Conservation (phyloP, 1,140 invertebrate genomes). For the Danaus melanippus region DNA sequence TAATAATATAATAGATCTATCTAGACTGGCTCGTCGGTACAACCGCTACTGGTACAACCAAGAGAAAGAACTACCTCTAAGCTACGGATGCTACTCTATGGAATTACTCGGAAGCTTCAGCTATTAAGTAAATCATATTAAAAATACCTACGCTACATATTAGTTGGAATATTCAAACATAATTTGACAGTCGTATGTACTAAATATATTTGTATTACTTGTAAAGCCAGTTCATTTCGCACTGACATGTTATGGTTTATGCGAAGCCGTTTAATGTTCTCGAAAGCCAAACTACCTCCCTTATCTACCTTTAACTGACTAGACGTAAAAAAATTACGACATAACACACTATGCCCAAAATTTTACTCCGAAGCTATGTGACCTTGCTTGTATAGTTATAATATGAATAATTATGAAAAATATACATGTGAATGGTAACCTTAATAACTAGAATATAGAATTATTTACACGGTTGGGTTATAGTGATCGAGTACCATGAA, state of each 20-base stretch:
- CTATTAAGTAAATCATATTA: not conserved
- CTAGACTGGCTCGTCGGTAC: conserved; percentile 49
- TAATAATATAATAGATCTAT: conserved; percentile 39
- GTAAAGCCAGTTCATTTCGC: conserved; percentile 34
- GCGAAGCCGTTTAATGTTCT: conserved; percentile 16
- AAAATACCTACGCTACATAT: conserved; percentile 1
- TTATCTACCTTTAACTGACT: conserved; percentile 57
- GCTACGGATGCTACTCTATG: conserved; percentile 19
- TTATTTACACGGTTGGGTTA: conserved; percentile 39
- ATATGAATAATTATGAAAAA: conserved; percentile 54
- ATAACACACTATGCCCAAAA: conserved; percentile 41
- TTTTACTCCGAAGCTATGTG: conserved; percentile 52
- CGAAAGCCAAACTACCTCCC: conserved; percentile 32
- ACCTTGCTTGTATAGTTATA: conserved; percentile 26
- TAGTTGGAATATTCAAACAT: conserved; percentile 3
- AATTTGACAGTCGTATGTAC: not conserved
- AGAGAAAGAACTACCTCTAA: conserved; percentile 16
- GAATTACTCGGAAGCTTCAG: conserved; percentile 13
- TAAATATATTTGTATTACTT: not conserved
- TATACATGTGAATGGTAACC: conserved; percentile 58
- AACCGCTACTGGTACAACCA: conserved; percentile 25
- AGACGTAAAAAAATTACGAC: conserved; percentile 56
- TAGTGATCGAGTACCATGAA: conserved; percentile 19
- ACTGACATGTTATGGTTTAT: conserved; percentile 12
- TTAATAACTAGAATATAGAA: conserved; percentile 36